Evolutionary conservation across 2,888 invertebrate species (phyloP), one percentile per base, ranked within the genome.

Genomic region (Luperina nickerlii): DNA sequence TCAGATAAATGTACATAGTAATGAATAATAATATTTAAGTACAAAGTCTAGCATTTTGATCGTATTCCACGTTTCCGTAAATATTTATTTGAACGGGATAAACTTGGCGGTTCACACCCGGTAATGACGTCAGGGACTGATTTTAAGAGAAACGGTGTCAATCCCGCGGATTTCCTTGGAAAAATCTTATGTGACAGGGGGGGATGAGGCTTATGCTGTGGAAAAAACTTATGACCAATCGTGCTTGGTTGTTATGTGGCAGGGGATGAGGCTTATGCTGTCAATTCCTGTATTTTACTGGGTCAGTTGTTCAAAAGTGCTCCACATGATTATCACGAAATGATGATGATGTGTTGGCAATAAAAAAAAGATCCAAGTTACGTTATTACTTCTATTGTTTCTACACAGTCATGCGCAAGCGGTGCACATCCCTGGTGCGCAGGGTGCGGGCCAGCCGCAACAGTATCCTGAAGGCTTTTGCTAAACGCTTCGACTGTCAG

Each of bases 11-110:
- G 73, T 9, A n/a, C n/a, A n/a, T n/a, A 78, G 72, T 81, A 76
- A 80, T 80, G 60, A 71, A 73, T 51, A 72, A 74, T 69, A 77
- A 86, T 86, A 82, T 87, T 87, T 83, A 76, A 60, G 81, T 69
- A 72, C 74, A 60, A 85, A 79, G 27, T 80, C 38, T 76, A 75
- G 60, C 68, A 76, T 83, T 71, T 70, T 27, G 76, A 83, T 80
- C 78, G 57, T 57, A 60, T 57, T 76, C 48, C 74, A 69, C 57
- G 65, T 48, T 67, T 57, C 20, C n/a, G 71, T 79, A 85, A 82
- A 85, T 85, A 77, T 83, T 87, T 83, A 79, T 79, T 54, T 57
- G 65, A 42, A 62, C 15, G 20, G 18, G n/a, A 24, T 62, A 68
- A 63, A 63, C 62, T 51, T 65, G 18, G 63, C 13, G 45, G 73